Evolutionary conservation across 2,888 invertebrate genomes (phyloP).

Genomic region (Tenthredo distinguenda): DNA sequence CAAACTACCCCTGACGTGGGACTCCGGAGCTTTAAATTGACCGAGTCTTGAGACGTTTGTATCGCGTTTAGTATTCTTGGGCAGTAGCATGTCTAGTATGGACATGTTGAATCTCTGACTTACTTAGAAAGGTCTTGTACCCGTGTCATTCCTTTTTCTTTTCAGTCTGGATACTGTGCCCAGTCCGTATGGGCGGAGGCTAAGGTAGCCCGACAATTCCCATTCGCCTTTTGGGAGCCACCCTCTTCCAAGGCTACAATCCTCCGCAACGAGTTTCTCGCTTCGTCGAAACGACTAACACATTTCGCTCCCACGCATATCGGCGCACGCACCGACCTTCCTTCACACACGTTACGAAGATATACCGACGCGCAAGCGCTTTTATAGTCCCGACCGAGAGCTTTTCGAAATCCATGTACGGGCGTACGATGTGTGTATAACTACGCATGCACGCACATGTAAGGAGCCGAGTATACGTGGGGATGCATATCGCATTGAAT

Average conservation of each 20-base stretch:
- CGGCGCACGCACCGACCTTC: conserved; percentile 34
- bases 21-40: not conserved
- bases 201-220: conserved; percentile 70
- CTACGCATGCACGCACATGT: not conserved
- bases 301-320: conserved; percentile 37
- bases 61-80: not conserved
- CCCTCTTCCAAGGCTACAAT: conserved; percentile 65
- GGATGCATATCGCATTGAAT: conserved; percentile 2
- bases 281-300: conserved; percentile 16
- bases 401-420: not conserved
- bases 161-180: not conserved
- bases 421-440: not conserved
- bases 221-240: conserved; percentile 74
- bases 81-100: not conserved
- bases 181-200: conserved; percentile 73
- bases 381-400: not conserved
- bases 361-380: conserved; percentile 15
- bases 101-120: not conserved
- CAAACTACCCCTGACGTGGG: not conserved
- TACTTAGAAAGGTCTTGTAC: not conserved
- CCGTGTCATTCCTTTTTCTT: not conserved
- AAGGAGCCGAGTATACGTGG: not conserved
- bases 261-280: conserved; percentile 40
- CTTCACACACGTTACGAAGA: conserved; percentile 19
- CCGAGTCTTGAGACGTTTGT: not conserved